Evolutionary conservation across 2,888 invertebrate species (phyloP), one percentile per base, ranked within the genome.

Genomic region (Himalopsyche kuldschensis): DNA sequence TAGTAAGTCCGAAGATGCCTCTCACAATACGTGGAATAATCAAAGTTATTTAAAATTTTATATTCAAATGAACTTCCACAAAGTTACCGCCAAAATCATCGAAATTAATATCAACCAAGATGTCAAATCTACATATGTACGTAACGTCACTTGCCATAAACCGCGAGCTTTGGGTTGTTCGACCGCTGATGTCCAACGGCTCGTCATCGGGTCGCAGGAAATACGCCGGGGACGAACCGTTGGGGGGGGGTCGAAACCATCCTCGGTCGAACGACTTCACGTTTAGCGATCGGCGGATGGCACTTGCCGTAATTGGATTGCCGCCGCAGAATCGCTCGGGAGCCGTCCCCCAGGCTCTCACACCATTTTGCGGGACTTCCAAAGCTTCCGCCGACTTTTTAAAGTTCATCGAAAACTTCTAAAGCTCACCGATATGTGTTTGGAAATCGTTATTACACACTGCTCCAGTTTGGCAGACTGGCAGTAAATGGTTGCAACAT

Each of bases 261-360:
- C 79, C 30, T 20, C 30, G 79, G 48, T 79, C 20, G 31, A 63
- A 31, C 47, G 78, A 30, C 48, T 46, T 47, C 81, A 69, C 80
- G 46, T 82, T 82, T 79, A 78, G 83, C 81, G 78, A 82, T 83
- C 81, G 77, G 79, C 79, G 83, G 84, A 82, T 82, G 84, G 82
- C 84, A 85, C 84, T 84, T 83, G 77, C 84, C 75, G 75, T 85
- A 86, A 86, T 85, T 85, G 86, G 84, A 86, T 86, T 84, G 82
- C 79, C 84, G 83, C 84, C 84, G 47, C 84, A 83, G 83, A 79
- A 82, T 75, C 46, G 84, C 78, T 78, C 75, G 76, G 75, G 78
- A 55, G 31, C n/a, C 47, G 41, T 48, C 32, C 79, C 48, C n/a
- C 48, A 10, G 30, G 15, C 69, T 41, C 46, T 75, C 75, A 24